A percentile compares a stretch with the other conserved stretches of the same genome.
Conservation (phyloP, 2,113 vertebrate species). For the Brachyhypopomus occidentalis region DNA sequence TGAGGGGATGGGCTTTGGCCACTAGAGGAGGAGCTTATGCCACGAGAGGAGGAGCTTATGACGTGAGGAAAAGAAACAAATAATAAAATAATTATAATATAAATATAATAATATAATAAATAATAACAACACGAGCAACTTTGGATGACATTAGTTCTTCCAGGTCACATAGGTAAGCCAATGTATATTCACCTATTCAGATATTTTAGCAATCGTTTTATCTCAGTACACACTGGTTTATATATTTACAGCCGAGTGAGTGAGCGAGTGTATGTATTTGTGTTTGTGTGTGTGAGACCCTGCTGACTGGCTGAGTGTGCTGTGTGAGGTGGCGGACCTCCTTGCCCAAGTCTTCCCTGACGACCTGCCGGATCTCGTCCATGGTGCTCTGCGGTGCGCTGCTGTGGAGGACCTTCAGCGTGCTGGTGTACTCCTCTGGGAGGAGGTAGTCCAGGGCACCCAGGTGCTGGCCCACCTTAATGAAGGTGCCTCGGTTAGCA, state of each 20-base stretch:
- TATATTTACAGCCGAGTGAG: too few species aligned
- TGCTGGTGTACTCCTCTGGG: conserved; percentile 92
- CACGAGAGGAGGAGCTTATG: too few species aligned
- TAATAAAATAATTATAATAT: background rate
- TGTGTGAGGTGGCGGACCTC: conserved; percentile 74
- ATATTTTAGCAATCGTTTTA: background rate
- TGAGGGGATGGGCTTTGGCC: too few species aligned
- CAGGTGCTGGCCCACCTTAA: conserved; percentile 97
- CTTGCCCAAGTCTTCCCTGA: conserved; percentile 91
- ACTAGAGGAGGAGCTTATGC: too few species aligned
- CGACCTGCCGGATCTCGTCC: conserved; percentile 87
- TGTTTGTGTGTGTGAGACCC: background rate
- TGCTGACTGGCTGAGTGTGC: too few species aligned
- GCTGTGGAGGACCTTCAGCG: conserved; percentile 91
- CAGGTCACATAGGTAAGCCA: too few species aligned
- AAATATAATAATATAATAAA: background rate
- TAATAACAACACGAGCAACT: background rate
- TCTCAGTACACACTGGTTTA: background rate
- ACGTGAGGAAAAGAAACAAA: background rate
- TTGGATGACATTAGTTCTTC: too few species aligned
- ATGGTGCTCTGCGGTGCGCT: conserved; percentile 88
- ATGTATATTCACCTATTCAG: background rate
- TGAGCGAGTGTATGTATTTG: background rate
- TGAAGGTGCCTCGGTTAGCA: conserved; percentile 96
- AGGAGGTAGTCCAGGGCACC: conserved; percentile 93